These are phyloP conservation scores for Euproctis similis DNA, from an alignment of 2,888 invertebrate genomes.

Conservation along the genomic window DNA sequence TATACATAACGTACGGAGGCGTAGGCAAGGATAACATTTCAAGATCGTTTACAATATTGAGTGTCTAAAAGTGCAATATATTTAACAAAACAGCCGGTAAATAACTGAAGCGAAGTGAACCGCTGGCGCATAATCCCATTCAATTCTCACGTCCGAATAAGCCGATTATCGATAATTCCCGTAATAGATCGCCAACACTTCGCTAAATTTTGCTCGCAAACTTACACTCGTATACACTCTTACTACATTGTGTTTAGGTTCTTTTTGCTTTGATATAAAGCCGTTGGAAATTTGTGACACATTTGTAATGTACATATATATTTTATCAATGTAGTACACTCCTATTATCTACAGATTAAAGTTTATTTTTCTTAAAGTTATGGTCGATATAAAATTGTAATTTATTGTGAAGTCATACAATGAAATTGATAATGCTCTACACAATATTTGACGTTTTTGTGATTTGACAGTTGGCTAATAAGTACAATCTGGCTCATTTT, in stretches of 20 bases:
- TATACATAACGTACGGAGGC: no score
- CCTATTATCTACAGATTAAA: fast-evolving
- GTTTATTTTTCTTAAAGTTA: not conserved
- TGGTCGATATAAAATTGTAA: slow-evolving; percentile 1
- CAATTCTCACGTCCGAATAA: slow-evolving; percentile 51
- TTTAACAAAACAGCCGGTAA: slow-evolving; percentile 22
- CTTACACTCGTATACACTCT: not conserved
- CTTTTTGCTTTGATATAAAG: no score
- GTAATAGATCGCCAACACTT: slow-evolving; percentile 64
- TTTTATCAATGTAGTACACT: not conserved
- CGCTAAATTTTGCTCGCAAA: no score
- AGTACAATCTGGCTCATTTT: slow-evolving; percentile 17
- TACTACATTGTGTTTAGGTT: no score
- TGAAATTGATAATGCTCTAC: slow-evolving; percentile 16
- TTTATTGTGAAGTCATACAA: slow-evolving; percentile 17
- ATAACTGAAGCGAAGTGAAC: slow-evolving; percentile 4
- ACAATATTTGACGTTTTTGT: slow-evolving; percentile 20
- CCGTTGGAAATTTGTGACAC: not conserved
- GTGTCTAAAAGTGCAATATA: slow-evolving; percentile 7
- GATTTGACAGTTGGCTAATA: slow-evolving; percentile 30
- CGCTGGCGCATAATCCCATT: slow-evolving; percentile 41
- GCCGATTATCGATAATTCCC: slow-evolving; percentile 43
- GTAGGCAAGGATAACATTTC: no score
- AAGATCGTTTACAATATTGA: no score
- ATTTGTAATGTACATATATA: not conserved